A percentile compares a stretch with the other conserved stretches of the same genome.
phyloP scores from a whole-genome alignment of 2,888 invertebrate genomes.

The Ophioninae sp. region DNA sequence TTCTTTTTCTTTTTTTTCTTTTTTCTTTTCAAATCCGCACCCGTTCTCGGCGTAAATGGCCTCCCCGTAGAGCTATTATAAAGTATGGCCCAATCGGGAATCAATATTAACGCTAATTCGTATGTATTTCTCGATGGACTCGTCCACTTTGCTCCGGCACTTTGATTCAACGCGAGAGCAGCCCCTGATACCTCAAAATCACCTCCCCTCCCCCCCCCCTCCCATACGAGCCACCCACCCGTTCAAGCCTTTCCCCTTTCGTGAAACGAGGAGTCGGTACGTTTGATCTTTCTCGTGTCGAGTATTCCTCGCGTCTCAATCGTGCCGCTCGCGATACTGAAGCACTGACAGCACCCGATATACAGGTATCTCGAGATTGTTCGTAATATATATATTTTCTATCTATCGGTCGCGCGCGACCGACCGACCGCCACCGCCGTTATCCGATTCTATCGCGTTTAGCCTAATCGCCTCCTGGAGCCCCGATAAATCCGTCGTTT shows the following conservation, averaged over 20 bases:
- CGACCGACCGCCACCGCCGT: not conserved
- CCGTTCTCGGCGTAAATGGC: constrained; percentile 31
- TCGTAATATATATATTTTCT: constrained; percentile 10
- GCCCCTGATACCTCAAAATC: not conserved
- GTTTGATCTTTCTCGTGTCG: constrained; percentile 44
- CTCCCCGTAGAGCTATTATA: constrained; percentile 28
- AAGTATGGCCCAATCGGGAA: constrained; percentile 28
- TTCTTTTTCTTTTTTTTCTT: not conserved
- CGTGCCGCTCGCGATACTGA: constrained; percentile 29
- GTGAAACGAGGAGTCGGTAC: constrained; percentile 43
- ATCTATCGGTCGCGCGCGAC: constrained; percentile 3
- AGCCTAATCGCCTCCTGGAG: constrained; percentile 23
- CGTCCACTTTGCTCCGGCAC: constrained; percentile 57
- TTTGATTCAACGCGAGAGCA: constrained; percentile 16
- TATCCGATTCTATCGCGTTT: constrained; percentile 30
- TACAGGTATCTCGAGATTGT: constrained; percentile 15
- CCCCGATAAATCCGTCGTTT: constrained; percentile 36
- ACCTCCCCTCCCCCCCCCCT: not conserved
- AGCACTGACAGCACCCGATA: constrained; percentile 7
- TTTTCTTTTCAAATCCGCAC: constrained; percentile 11
- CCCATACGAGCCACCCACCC: not conserved
- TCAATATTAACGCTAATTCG: constrained; percentile 54
- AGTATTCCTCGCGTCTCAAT: constrained; percentile 39
- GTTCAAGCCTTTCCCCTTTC: not conserved
- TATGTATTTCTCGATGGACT: constrained; percentile 51